These are phyloP conservation scores for Prosapia bicincta DNA, from an alignment of 2,888 invertebrate species.

Conservation along the genomic window DNA sequence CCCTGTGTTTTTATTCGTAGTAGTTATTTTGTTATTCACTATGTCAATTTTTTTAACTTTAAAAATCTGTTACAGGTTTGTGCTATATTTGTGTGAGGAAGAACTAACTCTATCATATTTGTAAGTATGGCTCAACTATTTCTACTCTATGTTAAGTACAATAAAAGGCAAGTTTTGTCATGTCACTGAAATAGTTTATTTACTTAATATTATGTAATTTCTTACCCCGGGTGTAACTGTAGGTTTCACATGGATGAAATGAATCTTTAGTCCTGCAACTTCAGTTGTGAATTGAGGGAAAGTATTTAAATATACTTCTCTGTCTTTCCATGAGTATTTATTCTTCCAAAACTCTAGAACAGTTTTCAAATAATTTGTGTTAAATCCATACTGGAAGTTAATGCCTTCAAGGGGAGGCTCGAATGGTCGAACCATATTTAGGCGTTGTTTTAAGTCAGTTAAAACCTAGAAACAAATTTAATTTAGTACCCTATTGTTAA, in stretches of 20 bases:
- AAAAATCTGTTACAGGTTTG: too few species aligned
- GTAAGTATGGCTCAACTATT: too few species aligned
- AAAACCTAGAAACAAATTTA: too few species aligned
- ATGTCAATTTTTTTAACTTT: too few species aligned
- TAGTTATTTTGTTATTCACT: too few species aligned
- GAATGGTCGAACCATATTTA: slow-evolving; percentile 53
- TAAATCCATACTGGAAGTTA: slow-evolving; percentile 59
- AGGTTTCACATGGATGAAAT: slow-evolving; percentile 70
- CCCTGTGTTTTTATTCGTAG: too few species aligned
- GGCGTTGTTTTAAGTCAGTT: slow-evolving; percentile 56
- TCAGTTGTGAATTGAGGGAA: slow-evolving; percentile 72
- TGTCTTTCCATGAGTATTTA: slow-evolving; percentile 67
- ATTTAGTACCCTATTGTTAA: too few species aligned
- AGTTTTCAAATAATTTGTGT: slow-evolving; percentile 60
- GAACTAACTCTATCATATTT: too few species aligned
- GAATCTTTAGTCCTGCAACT: slow-evolving; percentile 65
- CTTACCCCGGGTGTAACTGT: slow-evolving; percentile 42
- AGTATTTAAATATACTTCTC: slow-evolving; percentile 67
- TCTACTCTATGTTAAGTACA: too few species aligned
- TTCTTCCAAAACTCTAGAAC: slow-evolving; percentile 76
- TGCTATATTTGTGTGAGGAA: too few species aligned
- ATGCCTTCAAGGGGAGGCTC: slow-evolving; percentile 55
- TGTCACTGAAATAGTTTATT: not conserved
- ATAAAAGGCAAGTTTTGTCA: too few species aligned
- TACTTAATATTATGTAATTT: not conserved